Evolutionary conservation across 2,113 vertebrate species (phyloP).

Genomic region (Tonatia bakeri): DNA sequence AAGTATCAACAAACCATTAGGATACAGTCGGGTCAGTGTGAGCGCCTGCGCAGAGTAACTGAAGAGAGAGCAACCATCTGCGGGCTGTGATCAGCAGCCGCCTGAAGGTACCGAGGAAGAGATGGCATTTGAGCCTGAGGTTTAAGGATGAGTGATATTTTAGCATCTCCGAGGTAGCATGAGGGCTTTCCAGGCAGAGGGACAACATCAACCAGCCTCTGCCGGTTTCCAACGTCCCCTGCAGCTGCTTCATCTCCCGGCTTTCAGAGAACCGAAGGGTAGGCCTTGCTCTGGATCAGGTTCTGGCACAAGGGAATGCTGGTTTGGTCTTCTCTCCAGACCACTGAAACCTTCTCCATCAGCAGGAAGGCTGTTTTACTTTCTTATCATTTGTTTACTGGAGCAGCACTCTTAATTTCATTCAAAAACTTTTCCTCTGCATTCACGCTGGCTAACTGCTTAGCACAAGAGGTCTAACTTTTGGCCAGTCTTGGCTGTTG

Average conservation of each 20-base stretch:
- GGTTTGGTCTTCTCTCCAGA: not conserved
- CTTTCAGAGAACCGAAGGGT: not conserved
- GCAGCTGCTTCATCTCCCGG: not conserved
- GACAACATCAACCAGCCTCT: not conserved
- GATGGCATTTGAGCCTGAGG: not conserved
- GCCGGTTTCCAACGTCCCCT: not conserved
- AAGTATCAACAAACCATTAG: not conserved
- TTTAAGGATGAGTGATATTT: not conserved
- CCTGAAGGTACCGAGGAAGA: not conserved
- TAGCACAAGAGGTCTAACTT: too few relatives aligned
- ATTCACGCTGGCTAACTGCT: too few relatives aligned
- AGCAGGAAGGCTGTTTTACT: not conserved
- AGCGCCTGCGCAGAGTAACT: not conserved
- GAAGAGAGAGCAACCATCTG: not conserved
- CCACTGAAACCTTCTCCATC: not conserved
- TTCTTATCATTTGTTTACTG: not conserved
- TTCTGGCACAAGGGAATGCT: not conserved
- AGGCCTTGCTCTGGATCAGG: not conserved
- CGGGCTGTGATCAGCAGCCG: too few relatives aligned
- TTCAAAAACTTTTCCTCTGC: too few relatives aligned
- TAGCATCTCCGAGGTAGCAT: not conserved
- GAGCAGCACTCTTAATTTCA: not conserved
- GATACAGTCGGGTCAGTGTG: not conserved
- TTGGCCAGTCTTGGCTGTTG: too few relatives aligned
- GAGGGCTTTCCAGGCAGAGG: not conserved